Evolutionary conservation across 2,888 invertebrate species (phyloP).

Genomic region (Drosophila phalerata): DNA sequence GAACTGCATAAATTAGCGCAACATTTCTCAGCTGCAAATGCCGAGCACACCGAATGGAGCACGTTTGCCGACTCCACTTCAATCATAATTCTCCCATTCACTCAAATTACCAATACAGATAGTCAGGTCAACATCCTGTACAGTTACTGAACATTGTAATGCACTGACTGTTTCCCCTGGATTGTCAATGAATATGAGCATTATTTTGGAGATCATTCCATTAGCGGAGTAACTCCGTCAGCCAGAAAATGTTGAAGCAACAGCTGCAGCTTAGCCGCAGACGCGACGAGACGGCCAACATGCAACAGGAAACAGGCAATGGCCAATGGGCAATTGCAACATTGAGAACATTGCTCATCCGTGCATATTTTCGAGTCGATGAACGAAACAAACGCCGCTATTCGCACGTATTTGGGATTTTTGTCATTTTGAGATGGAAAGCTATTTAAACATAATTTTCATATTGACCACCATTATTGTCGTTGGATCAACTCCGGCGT

Average conservation of each 20-base stretch:
- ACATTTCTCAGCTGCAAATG: conserved; percentile 63
- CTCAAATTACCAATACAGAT: not conserved
- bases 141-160: conserved; percentile 42
- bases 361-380: conserved; percentile 51
- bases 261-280: conserved; percentile 44
- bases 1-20: conserved; percentile 63
- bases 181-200: conserved; percentile 48
- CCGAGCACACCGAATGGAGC: conserved; percentile 60
- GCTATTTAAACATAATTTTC: conserved; percentile 63
- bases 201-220: conserved; percentile 43
- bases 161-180: not conserved
- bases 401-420: conserved; percentile 78
- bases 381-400: conserved; percentile 60
- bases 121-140: conserved; percentile 39
- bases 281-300: conserved; percentile 8
- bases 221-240: conserved; percentile 19
- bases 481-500: not conserved
- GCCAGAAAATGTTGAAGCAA: conserved; percentile 15
- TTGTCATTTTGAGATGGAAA: conserved; percentile 44
- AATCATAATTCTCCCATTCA: conserved; percentile 8
- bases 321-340: conserved; percentile 1
- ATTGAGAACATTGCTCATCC: conserved; percentile 44
- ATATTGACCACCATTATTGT: conserved; percentile 41
- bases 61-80: conserved; percentile 48
- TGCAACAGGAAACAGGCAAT: not conserved